phyloP scores from a whole-genome alignment of 2,797 vertebrate genomes.

The Lutra lutra region DNA sequence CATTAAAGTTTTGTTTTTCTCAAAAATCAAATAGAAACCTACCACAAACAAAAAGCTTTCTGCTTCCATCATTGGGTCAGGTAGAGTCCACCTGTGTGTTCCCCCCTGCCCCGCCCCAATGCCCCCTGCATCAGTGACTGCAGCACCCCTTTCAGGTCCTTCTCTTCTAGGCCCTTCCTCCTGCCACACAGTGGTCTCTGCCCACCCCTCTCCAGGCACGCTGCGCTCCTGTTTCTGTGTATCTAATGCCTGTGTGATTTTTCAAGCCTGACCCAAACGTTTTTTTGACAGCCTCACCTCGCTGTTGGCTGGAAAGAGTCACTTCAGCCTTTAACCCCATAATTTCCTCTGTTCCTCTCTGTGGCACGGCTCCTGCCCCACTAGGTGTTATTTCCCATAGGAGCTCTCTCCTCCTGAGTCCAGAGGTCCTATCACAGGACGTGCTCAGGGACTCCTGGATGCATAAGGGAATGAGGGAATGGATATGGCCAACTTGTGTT shows the following conservation, averaged over 20 bases:
- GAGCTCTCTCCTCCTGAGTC: background rate
- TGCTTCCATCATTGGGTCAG: background rate
- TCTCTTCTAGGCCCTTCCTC: background rate
- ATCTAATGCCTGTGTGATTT: background rate
- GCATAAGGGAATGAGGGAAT: background rate
- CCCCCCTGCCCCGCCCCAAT: background rate
- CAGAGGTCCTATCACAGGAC: background rate
- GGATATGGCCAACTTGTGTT: background rate
- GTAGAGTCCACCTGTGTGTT: background rate
- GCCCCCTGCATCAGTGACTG: background rate
- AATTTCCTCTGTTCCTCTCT: background rate
- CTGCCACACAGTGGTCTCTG: accelerated
- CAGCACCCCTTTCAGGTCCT: accelerated
- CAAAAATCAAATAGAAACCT: background rate
- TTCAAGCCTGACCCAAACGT: background rate
- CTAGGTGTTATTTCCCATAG: accelerated
- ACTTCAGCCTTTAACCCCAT: background rate
- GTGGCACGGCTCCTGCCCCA: accelerated
- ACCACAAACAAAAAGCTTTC: background rate
- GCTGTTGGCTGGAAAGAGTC: background rate
- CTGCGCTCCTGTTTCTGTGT: background rate
- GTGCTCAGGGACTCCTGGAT: background rate
- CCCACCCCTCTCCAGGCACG: accelerated
- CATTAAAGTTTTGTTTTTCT: constrained; percentile 72
- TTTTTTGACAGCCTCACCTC: background rate